phyloP scores from a whole-genome alignment of 2,797 vertebrate genomes.

The Eulemur rubriventer region DNA sequence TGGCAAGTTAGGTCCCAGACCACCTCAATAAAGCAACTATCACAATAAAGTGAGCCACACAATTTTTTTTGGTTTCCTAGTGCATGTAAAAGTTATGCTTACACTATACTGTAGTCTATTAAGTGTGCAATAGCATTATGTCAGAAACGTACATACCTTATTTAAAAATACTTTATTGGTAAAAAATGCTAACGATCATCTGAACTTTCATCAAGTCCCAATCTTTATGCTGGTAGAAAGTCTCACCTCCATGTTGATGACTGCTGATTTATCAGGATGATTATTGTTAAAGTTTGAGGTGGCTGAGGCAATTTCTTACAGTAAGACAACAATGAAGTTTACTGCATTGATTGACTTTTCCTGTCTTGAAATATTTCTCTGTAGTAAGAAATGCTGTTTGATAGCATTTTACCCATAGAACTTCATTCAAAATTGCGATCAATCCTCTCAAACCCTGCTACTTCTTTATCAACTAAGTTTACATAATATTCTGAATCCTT shows the following conservation, averaged over 20 bases:
- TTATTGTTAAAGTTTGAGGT: not conserved
- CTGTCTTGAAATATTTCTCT: not conserved
- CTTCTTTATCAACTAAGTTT: not conserved
- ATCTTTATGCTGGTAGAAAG: not conserved
- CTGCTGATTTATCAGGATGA: not conserved
- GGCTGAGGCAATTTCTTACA: not conserved
- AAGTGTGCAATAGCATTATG: not conserved
- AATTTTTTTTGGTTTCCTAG: not conserved
- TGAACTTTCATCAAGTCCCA: not conserved
- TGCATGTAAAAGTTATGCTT: not conserved
- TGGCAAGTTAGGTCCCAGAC: not conserved
- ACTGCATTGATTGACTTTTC: not conserved
- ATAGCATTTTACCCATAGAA: not conserved
- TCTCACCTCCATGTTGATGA: not conserved
- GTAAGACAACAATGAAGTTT: not conserved
- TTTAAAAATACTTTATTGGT: not conserved
- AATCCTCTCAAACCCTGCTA: not conserved
- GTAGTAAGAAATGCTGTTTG: not conserved
- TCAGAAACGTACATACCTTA: not conserved
- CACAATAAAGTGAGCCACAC: not conserved
- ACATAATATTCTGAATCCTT: not conserved
- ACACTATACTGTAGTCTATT: not conserved
- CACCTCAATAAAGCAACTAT: not conserved
- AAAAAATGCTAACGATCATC: not conserved
- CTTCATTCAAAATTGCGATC: not conserved